These are phyloP conservation scores for Oncopeltus fasciatus DNA, from an alignment of 1,140 invertebrate genomes.

Conservation along the genomic window DNA sequence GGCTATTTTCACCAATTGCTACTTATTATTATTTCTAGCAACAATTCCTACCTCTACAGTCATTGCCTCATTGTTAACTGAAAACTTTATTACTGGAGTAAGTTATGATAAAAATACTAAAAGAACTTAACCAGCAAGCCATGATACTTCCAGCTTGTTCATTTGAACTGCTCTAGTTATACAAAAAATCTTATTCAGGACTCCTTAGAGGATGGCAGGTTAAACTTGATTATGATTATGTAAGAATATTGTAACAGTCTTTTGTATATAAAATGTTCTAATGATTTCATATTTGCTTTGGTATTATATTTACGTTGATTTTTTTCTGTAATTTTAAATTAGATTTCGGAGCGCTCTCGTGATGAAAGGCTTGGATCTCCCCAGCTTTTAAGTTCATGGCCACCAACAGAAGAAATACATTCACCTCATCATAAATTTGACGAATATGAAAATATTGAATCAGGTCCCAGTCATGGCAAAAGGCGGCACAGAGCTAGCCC, in stretches of 20 bases:
- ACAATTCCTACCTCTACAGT: too few relatives aligned
- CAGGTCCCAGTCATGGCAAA: constrained; percentile 40
- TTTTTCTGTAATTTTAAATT: neutral
- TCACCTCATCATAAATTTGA: constrained; percentile 29
- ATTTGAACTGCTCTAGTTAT: neutral
- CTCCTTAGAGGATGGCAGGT: neutral
- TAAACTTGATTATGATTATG: neutral
- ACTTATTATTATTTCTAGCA: too few relatives aligned
- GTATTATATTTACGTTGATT: neutral
- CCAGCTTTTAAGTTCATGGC: constrained; percentile 28
- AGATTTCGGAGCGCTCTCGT: constrained; percentile 18
- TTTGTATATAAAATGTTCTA: neutral
- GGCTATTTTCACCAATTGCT: too few relatives aligned
- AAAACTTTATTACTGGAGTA: too few relatives aligned
- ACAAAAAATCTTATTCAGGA: neutral
- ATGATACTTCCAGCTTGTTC: neutral
- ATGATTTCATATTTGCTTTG: neutral
- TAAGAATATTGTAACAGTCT: neutral
- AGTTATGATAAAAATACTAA: too few relatives aligned
- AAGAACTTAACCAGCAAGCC: neutral
- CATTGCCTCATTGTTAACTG: too few relatives aligned
- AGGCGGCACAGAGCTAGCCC: constrained; percentile 41
- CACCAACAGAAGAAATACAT: constrained; percentile 34
- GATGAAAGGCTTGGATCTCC: constrained; percentile 32
- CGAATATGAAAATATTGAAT: constrained; percentile 25